phyloP scores from a whole-genome alignment of 2,797 vertebrate genomes.

The Platalea minor region DNA sequence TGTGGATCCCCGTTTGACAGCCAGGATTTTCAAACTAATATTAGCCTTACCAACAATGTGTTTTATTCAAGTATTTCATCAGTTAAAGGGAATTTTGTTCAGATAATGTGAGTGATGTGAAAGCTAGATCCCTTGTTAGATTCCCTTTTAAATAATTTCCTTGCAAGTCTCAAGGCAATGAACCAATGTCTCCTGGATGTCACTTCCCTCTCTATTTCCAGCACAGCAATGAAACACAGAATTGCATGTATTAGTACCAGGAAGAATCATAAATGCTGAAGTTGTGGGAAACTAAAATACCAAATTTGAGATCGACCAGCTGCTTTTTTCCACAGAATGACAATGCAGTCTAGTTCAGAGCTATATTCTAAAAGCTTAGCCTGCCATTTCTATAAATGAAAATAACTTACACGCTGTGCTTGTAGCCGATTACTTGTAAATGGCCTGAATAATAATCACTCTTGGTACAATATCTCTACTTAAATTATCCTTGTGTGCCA shows the following conservation, averaged over 20 bases:
- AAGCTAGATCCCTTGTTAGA: background rate
- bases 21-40: background rate
- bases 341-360: background rate
- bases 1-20: background rate
- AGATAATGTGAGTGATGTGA: background rate
- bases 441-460: slow-evolving; percentile 10
- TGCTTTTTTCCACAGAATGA: background rate
- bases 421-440: background rate
- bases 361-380: background rate
- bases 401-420: background rate
- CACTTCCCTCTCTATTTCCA: background rate
- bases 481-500: background rate
- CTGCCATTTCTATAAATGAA: background rate
- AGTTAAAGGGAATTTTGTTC: background rate
- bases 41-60: background rate
- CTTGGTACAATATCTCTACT: background rate
- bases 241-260: background rate
- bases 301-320: background rate
- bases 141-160: background rate
- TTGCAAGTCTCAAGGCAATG: background rate
- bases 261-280: background rate
- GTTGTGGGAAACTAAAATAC: background rate
- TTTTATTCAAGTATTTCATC: slow-evolving; percentile 2
- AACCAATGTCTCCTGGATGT: background rate
- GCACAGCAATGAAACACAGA: background rate